A percentile compares a stretch with the other conserved stretches of the same genome.
phyloP scores from a whole-genome alignment of 2,113 vertebrate species.

The Scytalopus superciliaris region DNA sequence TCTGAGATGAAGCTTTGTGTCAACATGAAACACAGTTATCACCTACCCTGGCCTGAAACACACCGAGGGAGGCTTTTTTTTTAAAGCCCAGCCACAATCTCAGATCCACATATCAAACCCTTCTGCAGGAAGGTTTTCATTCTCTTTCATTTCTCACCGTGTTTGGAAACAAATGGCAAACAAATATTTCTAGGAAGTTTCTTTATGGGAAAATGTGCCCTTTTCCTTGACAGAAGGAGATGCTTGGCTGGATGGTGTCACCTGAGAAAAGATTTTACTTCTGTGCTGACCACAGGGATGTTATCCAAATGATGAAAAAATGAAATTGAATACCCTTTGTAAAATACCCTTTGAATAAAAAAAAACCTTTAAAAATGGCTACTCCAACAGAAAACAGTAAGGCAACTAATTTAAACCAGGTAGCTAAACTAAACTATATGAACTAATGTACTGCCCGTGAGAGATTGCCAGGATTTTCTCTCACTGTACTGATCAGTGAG shows the following conservation, averaged over 20 bases:
- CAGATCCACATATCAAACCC: neutral
- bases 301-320: neutral
- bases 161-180: neutral
- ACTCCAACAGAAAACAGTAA: neutral
- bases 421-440: neutral
- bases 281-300: neutral
- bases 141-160: neutral
- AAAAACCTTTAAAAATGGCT: neutral
- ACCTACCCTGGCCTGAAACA: neutral
- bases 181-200: neutral
- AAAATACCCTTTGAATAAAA: neutral
- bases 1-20: neutral
- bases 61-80: neutral
- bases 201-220: neutral
- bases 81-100: neutral
- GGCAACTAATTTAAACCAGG: neutral
- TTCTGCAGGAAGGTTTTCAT: neutral
- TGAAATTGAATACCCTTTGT: neutral
- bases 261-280: neutral
- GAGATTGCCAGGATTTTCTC: neutral
- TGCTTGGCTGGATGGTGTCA: neutral
- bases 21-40: neutral
- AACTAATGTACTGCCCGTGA: neutral
- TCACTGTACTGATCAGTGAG: neutral
- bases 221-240: neutral